Evolutionary conservation across 1,140 invertebrate genomes (phyloP).

Genomic region (Philotrypesis tridentata): DNA sequence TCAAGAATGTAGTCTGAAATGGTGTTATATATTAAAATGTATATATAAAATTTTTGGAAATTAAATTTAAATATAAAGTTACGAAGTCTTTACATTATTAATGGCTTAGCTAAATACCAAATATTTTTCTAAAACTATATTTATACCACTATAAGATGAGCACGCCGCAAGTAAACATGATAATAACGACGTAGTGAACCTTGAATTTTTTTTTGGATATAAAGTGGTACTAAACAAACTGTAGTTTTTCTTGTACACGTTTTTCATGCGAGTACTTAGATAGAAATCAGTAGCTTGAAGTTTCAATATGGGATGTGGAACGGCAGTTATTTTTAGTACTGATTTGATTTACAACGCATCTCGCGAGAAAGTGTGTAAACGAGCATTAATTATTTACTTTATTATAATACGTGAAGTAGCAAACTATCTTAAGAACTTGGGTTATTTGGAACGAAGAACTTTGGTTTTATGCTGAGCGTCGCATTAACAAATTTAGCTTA

Average conservation of each 20-base stretch:
- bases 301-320: conserved; percentile 1
- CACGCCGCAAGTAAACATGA: too few relatives aligned
- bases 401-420: neutral
- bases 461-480: neutral
- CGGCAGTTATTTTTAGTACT: neutral
- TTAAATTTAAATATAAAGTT: too few relatives aligned
- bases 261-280: neutral
- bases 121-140: too few relatives aligned
- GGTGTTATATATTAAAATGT: too few relatives aligned
- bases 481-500: neutral
- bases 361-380: neutral
- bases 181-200: neutral
- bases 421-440: neutral
- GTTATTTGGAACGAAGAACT: conserved; percentile 10
- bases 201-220: neutral
- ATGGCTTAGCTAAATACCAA: too few relatives aligned
- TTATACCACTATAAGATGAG: too few relatives aligned
- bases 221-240: too few relatives aligned
- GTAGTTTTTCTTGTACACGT: neutral
- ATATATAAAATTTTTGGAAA: too few relatives aligned
- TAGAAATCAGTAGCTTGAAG: neutral
- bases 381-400: conserved; percentile 22
- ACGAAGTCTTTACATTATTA: too few relatives aligned
- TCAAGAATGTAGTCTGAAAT: too few relatives aligned
- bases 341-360: conserved; percentile 5